A percentile compares a stretch with the other conserved stretches of the same genome.
Conservation (phyloP, 2,113 vertebrate genomes). For the Myotis lucifugus region DNA sequence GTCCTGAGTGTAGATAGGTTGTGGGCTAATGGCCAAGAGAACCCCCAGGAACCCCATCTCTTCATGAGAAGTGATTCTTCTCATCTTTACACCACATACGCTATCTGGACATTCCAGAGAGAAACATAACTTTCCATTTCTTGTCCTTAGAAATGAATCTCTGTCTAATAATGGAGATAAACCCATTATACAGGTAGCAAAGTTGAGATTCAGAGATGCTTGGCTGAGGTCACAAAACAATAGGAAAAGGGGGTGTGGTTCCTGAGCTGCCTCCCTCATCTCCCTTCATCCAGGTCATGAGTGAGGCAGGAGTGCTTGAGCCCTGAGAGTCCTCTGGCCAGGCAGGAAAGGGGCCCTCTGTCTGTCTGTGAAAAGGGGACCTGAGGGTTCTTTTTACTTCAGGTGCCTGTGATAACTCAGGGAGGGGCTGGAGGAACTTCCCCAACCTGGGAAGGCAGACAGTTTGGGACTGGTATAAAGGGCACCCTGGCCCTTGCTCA, state of each 20-base stretch:
- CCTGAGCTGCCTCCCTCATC: background rate
- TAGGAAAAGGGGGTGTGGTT: background rate
- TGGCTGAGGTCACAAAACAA: background rate
- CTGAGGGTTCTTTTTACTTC: background rate
- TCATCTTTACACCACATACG: background rate
- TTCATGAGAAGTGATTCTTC: background rate
- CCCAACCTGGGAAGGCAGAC: background rate
- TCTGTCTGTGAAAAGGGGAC: conserved; percentile 40
- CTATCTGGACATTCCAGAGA: background rate
- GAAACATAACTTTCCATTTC: background rate
- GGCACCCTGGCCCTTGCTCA: background rate
- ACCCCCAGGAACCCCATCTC: rapidly evolving
- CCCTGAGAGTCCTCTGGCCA: background rate
- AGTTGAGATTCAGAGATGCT: background rate
- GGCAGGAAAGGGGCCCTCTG: background rate
- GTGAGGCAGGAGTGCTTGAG: background rate
- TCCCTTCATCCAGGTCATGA: background rate
- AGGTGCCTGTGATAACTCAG: conserved; percentile 60
- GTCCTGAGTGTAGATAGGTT: background rate
- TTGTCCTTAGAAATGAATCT: background rate
- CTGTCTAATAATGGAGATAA: background rate
- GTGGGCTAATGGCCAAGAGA: background rate
- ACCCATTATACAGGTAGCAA: background rate
- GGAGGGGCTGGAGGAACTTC: conserved; percentile 51
- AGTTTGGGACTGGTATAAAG: conserved; percentile 61